phyloP scores from a whole-genome alignment of 2,888 invertebrate species.

The Pecten maximus region DNA sequence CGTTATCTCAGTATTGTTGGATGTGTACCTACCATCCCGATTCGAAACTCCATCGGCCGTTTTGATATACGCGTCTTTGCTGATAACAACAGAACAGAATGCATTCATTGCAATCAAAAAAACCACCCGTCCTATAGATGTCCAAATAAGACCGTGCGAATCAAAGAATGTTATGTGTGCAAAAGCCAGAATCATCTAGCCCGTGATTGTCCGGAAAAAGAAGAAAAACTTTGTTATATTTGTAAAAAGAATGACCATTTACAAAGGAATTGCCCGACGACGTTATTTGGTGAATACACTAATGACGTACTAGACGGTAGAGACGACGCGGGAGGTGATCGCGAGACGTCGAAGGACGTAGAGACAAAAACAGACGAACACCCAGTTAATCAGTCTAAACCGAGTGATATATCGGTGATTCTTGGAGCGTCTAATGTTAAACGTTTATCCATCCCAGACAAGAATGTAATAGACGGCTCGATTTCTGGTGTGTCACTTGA shows the following conservation, averaged over 20 bases:
- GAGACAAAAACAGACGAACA: background rate
- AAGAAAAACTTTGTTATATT: no score
- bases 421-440: no score
- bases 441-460: no score
- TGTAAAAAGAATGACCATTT: background rate
- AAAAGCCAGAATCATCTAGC: background rate
- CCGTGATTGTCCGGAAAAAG: no score
- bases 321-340: no score
- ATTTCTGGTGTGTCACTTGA: no score
- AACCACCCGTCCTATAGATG: conserved; percentile 1
- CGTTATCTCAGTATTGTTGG: background rate
- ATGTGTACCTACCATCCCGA: background rate
- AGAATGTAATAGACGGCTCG: no score
- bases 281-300: background rate
- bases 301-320: background rate
- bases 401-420: no score
- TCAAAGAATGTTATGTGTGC: background rate
- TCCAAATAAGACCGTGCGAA: background rate
- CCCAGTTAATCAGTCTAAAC: no score
- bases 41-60: background rate
- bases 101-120: background rate
- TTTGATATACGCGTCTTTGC: background rate
- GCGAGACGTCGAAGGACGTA: background rate
- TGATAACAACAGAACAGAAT: background rate
- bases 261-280: background rate